Evolutionary conservation across 2,113 vertebrate species (phyloP).

Genomic region (Oreotrochilus melanogaster): DNA sequence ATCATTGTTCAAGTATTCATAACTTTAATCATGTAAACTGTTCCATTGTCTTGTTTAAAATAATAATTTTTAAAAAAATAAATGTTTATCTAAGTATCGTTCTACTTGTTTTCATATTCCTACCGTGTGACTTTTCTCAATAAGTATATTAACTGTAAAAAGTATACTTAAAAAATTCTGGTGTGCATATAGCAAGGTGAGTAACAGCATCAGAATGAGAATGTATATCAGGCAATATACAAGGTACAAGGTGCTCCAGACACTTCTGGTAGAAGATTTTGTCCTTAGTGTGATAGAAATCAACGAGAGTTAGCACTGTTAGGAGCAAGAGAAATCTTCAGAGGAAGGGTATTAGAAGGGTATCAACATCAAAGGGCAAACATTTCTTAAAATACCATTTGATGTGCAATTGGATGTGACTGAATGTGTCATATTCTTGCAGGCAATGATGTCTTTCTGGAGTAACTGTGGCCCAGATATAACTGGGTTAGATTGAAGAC

Average conservation of each 20-base stretch:
- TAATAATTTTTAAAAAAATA: not conserved
- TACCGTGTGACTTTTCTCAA: not conserved
- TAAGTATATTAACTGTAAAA: not conserved
- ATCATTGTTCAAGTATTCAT: not conserved
- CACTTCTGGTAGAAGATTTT: not conserved
- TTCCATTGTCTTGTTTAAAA: not conserved
- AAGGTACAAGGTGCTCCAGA: not conserved
- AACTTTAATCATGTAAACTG: not conserved
- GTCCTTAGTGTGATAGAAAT: not conserved
- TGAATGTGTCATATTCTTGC: not conserved
- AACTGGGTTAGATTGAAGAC: not conserved
- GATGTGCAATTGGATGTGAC: not conserved
- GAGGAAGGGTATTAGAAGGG: not conserved
- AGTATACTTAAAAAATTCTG: not conserved
- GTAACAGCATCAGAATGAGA: not conserved
- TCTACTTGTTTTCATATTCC: not conserved
- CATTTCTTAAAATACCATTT: not conserved
- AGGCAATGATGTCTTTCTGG: not conserved
- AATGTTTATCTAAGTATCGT: not conserved
- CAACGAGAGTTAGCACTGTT: not conserved
- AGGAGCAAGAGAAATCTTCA: not conserved
- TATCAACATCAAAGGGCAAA: not conserved
- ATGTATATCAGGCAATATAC: too few species aligned
- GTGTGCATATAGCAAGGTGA: rapidly evolving
- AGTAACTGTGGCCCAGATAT: not conserved